Evolutionary conservation across 2,888 invertebrate genomes (phyloP).

Genomic region (Argynnis bischoffii): DNA sequence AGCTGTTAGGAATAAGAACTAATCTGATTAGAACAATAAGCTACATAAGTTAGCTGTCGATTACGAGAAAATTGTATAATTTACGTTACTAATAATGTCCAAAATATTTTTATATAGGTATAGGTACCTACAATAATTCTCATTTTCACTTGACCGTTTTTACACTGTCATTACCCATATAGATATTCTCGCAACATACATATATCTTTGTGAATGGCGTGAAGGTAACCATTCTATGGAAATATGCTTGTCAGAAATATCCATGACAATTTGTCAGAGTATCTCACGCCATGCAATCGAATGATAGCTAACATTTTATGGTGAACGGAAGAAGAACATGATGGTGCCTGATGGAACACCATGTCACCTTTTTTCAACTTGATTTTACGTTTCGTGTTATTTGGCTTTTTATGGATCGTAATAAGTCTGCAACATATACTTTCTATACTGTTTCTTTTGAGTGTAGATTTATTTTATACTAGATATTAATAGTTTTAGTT

Average conservation of each 20-base stretch:
- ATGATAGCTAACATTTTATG: conserved; percentile 39
- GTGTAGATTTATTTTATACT: no score
- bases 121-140: no score
- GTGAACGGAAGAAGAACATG: conserved; percentile 35
- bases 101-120: no score
- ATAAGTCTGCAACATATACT: not conserved
- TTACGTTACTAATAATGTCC: no score
- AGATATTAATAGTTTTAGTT: no score
- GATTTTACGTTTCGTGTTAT: conserved; percentile 26
- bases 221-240: conserved; percentile 44
- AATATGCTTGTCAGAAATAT: conserved; percentile 45
- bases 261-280: conserved; percentile 43
- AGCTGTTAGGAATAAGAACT: no score
- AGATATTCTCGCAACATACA: conserved; percentile 6
- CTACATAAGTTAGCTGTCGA: no score
- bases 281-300: conserved; percentile 44
- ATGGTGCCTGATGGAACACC: conserved; percentile 38
- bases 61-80: no score
- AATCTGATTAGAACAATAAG: no score
- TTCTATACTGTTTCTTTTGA: no score
- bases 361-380: conserved; percentile 35
- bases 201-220: conserved; percentile 41
- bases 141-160: no score
- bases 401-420: conserved; percentile 13
- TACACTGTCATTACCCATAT: not conserved